Evolutionary conservation across 2,113 vertebrate species (phyloP).

Genomic region (Fulmarus glacialis): DNA sequence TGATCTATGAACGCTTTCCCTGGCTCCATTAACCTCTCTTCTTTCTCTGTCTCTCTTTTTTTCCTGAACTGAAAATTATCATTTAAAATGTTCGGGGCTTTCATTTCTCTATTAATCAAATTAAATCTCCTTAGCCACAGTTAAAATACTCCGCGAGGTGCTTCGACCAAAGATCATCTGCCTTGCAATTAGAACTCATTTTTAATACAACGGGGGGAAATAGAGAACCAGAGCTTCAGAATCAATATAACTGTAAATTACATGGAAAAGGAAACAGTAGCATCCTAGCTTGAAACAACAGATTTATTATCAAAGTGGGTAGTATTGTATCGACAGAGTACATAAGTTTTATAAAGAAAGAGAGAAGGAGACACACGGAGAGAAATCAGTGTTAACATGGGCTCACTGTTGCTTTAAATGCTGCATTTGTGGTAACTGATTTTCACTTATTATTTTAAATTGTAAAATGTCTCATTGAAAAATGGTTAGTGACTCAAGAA

Average conservation of each 20-base stretch:
- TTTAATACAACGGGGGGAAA: conserved; percentile 47
- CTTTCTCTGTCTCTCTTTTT: background rate
- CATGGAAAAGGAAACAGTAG: conserved; percentile 60
- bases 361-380: conserved; percentile 40
- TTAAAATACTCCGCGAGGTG: conserved; percentile 56
- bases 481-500: conserved; percentile 55
- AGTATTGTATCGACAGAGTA: conserved; percentile 54
- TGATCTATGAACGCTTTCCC: conserved; percentile 42
- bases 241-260: conserved; percentile 76
- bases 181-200: conserved; percentile 66
- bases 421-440: conserved; percentile 69
- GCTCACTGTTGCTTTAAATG: conserved; percentile 66
- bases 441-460: conserved; percentile 71
- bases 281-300: conserved; percentile 67
- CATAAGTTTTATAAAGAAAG: conserved; percentile 69
- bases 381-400: conserved; percentile 69
- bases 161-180: conserved; percentile 43
- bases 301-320: conserved; percentile 74
- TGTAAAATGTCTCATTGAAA: conserved; percentile 61
- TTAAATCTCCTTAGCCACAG: conserved; percentile 45
- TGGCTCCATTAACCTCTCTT: conserved; percentile 38
- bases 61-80: conserved; percentile 39
- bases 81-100: conserved; percentile 42
- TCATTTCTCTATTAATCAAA: conserved; percentile 62
- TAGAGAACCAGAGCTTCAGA: conserved; percentile 47